Evolutionary conservation across 1,140 invertebrate genomes (phyloP), one percentile per base, ranked within the genome.

Genomic region (Zaprionus vittiger): DNA sequence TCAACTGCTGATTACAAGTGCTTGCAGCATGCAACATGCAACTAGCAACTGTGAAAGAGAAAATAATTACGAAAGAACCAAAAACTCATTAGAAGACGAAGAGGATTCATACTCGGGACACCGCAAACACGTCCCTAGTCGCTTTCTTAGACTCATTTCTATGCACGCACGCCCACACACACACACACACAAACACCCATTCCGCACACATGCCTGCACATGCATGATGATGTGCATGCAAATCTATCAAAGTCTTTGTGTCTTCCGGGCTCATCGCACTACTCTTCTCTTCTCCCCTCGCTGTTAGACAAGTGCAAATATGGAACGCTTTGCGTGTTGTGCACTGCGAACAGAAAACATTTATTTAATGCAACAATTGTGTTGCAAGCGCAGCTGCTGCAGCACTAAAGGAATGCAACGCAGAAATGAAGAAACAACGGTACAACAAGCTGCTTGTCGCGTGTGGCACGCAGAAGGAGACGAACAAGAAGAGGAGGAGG

Each of bases 351-450:
- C 65, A 76, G 70, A 83, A 83, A 81, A 79, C 83, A 83, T 84
- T 87, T 87, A 73, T 84, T 81, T 84, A 89, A 87, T 89, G 84
- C 85, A 81, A 89, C 81, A 84, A 87, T 87, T 87, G 81, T 84
- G 78, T 81, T 75, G 85, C 80, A 84, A 77, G 73, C 79, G 78
- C 83, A 89, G 78, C 63, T 79, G 81, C 67, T 41, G 47, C 56
- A 15, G 7, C 20, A n/a, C 26, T 22, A 64, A 37, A 64, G 68
- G 31, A 57, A 31, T 66, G 47, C 20, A 61, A 71, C 41, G 14
- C 14, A 15, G 62, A 63, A 70, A 62, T 59, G 41, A 55, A 73
- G 57, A 73, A 73, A 77, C 63, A 67, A 63, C 49, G 47, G 57
- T 37, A 47, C 17, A 66, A 61, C 61, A 38, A 59, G 59, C 44